A percentile compares a stretch with the other conserved stretches of the same genome.
Evolutionary conservation across 2,888 invertebrate species (phyloP).

Genomic region (Chalcis sispes): DNA sequence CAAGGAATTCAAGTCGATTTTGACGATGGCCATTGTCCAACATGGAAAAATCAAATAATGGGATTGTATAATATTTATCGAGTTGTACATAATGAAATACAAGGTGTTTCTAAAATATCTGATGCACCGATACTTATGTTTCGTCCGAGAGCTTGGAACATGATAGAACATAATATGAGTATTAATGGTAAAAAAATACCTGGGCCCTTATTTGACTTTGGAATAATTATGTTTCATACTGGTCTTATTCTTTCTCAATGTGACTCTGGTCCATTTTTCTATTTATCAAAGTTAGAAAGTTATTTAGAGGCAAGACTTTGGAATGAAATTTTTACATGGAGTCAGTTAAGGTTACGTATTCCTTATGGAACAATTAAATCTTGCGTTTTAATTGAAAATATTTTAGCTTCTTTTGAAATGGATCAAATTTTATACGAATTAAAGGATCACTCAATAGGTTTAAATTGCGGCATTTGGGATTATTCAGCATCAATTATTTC

Average conservation of each 20-base stretch:
- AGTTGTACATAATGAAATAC: slow-evolving; percentile 78
- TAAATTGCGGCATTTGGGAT: slow-evolving; percentile 88
- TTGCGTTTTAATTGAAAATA: slow-evolving; percentile 85
- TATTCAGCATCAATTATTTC: slow-evolving; percentile 83
- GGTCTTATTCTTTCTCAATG: slow-evolving; percentile 78
- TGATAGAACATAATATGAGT: slow-evolving; percentile 82
- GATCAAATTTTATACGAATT: slow-evolving; percentile 83
- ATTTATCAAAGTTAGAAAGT: slow-evolving; percentile 84
- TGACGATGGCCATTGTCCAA: slow-evolving; percentile 86
- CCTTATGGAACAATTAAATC: slow-evolving; percentile 83
- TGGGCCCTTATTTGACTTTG: slow-evolving; percentile 84
- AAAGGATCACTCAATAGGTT: slow-evolving; percentile 82
- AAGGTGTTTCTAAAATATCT: slow-evolving; percentile 77
- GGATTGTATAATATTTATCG: slow-evolving; percentile 81
- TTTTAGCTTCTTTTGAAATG: slow-evolving; percentile 82
- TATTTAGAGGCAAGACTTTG: slow-evolving; percentile 82
- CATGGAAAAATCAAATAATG: slow-evolving; percentile 82
- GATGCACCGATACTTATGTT: slow-evolving; percentile 82
- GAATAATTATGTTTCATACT: slow-evolving; percentile 82
- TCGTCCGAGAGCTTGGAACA: slow-evolving; percentile 86
- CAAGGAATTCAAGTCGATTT: slow-evolving; percentile 83
- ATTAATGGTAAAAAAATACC: slow-evolving; percentile 80
- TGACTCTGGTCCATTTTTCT: slow-evolving; percentile 83
- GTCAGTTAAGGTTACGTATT: slow-evolving; percentile 78
- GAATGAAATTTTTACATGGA: slow-evolving; percentile 84